Conservation (phyloP, 2,888 invertebrate genomes). For the Cantharis rustica region DNA sequence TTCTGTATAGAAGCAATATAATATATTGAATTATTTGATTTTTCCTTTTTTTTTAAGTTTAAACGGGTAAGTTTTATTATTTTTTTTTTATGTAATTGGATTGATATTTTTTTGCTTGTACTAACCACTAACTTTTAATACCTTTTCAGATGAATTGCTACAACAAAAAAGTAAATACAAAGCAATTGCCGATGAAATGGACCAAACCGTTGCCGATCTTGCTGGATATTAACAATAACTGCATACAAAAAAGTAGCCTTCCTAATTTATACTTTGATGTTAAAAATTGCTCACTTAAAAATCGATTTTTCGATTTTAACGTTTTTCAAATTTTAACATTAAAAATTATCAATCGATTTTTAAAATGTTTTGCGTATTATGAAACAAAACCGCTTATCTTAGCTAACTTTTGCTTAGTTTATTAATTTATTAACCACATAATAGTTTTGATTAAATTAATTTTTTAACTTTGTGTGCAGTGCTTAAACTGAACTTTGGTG, state of each 20-base stretch:
- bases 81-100: background rate
- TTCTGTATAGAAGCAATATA: background rate
- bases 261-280: background rate
- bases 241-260: background rate
- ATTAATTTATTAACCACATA: background rate
- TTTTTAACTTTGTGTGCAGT: background rate
- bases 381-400: background rate
- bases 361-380: background rate
- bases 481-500: background rate
- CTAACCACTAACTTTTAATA: conserved; percentile 26
- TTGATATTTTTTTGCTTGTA: background rate
- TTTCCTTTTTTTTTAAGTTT: background rate
- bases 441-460: background rate
- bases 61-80: background rate
- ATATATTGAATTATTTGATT: conserved; percentile 3
- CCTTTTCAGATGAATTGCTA: conserved; percentile 79
- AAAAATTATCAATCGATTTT: background rate
- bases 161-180: conserved; percentile 97
- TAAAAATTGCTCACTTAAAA: background rate
- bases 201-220: conserved; percentile 94
- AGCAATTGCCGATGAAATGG: conserved; percentile 96
- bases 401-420: background rate
- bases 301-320: background rate
- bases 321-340: background rate
- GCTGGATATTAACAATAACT: conserved; percentile 74